Evolutionary conservation across 2,113 vertebrate species (phyloP), one percentile per base, ranked within the genome.

Genomic region (Bostrychus sinensis): DNA sequence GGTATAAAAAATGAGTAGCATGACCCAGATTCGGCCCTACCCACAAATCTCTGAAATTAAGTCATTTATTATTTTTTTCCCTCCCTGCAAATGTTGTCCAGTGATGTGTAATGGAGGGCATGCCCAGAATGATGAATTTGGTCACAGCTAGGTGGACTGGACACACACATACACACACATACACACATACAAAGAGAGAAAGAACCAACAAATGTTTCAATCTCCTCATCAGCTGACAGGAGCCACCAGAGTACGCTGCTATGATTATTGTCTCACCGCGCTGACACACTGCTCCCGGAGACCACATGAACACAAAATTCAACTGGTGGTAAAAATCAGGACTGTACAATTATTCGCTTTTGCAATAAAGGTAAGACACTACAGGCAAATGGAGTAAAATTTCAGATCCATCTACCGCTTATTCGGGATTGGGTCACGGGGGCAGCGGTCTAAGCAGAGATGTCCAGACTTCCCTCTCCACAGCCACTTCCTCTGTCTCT

Each of bases 61-160:
- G 84, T 83, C 82, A 90, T 91, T 92, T 90, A 88, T 89, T 87
- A 70, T 87, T 88, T 80, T 80, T 83, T 81, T 61, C 37, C 68
- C 69, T 78, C 84, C 59, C 82, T 86, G 79, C 87, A 90, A 90
- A 87, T 89, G 83, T 70, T 86, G 86, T 85, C 84, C 86, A 89
- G 81, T 89, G 88, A 88, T 88, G 87, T 87, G 89, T 86, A 89
- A 91, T 90, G 68, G 87, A 79, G 88, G 89, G 63, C 81, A 78
- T 63, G 80, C 84, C 84, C 80, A 84, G 73, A 87, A 83, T 91
- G 86, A 92, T 91, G 86, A 91, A 91, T 90, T 88, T 76, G 76
- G 81, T 90, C 75, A 83, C 89, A 89, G 85, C 82, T 82, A 82
- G 85, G 60, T 67, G 74, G 66, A 57, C 64, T 58, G 23, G 30